A percentile compares a stretch with the other conserved stretches of the same genome.
Conservation (phyloP, 2,113 vertebrate species). For the Corythoichthys intestinalis region DNA sequence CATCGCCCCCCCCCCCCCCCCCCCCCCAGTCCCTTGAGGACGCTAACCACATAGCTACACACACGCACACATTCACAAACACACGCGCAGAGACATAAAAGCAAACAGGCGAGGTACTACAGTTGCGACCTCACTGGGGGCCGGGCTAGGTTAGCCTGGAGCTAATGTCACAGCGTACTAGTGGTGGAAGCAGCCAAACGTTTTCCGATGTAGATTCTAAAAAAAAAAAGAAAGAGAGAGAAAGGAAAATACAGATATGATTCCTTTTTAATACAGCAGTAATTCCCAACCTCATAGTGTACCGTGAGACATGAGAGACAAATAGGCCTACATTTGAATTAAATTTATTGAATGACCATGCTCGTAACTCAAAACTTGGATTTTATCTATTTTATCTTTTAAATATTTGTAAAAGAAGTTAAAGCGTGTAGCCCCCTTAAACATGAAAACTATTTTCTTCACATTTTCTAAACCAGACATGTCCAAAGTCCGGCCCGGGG, state of each 20-base stretch:
- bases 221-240: conserved; percentile 12
- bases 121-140: conserved; percentile 40
- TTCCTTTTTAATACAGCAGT: background rate
- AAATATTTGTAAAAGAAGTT: no score
- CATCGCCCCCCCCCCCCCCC: background rate
- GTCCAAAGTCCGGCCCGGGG: no score
- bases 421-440: no score
- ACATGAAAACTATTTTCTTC: no score
- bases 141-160: background rate
- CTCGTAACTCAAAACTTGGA: no score
- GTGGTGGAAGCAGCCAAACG: conserved; percentile 69
- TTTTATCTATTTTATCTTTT: no score
- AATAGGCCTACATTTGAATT: no score
- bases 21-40: background rate
- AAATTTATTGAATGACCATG: no score
- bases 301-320: no score
- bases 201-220: conserved; percentile 75
- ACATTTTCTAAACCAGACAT: no score
- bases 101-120: conserved; percentile 43
- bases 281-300: no score
- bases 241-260: conserved; percentile 7
- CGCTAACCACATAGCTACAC: conserved; percentile 34
- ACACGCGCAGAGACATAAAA: conserved; percentile 14
- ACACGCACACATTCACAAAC: conserved; percentile 19
- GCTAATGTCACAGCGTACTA: conserved; percentile 63